phyloP scores from a whole-genome alignment of 92 coral and sea anemone genomes.

The Epizoanthus illoricatus region DNA sequence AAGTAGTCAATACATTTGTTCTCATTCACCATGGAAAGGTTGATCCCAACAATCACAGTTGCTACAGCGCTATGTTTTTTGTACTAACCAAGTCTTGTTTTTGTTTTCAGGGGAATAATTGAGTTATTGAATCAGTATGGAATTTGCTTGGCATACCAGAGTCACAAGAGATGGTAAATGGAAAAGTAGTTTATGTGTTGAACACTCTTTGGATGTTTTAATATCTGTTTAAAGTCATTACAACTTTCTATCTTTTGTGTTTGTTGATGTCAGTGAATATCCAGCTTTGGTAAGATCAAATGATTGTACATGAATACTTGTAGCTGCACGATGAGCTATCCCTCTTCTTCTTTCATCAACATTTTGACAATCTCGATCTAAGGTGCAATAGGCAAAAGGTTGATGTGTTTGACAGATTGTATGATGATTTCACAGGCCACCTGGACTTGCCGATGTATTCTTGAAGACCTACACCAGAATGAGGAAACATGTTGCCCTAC shows the following conservation, averaged over 20 bases:
- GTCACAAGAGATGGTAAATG: slow-evolving; percentile 86
- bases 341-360: neutral
- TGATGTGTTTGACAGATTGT: neutral
- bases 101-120: slow-evolving; percentile 78
- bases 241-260: too few species aligned
- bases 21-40: too few species aligned
- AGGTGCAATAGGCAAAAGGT: neutral
- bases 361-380: neutral
- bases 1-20: too few species aligned
- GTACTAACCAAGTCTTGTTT: neutral
- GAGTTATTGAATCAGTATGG: slow-evolving; percentile 87
- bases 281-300: too few species aligned
- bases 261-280: too few species aligned
- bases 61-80: neutral
- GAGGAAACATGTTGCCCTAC: slow-evolving; percentile 85
- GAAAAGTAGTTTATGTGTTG: neutral
- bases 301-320: neutral
- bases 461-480: slow-evolving; percentile 79
- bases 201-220: neutral
- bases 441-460: slow-evolving; percentile 88
- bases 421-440: slow-evolving; percentile 63
- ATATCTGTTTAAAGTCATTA: too few species aligned
- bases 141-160: slow-evolving; percentile 80
- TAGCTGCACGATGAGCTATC: neutral
- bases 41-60: too few species aligned